phyloP scores from a whole-genome alignment of 2,888 invertebrate species.

The Anaspis maculata region DNA sequence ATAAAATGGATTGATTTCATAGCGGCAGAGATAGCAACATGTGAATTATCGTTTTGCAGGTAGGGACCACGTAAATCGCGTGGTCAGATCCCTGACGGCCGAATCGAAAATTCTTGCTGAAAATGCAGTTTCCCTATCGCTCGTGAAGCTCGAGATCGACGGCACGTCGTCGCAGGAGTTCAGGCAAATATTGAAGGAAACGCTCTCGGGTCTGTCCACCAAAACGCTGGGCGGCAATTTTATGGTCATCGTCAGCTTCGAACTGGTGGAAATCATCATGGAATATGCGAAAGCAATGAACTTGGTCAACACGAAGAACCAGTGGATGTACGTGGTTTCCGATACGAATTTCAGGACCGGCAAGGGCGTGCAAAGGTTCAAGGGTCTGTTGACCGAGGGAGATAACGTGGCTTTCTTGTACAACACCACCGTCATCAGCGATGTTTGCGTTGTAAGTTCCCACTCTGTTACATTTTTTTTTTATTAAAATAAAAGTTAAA shows the following conservation, averaged over 20 bases:
- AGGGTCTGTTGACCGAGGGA: conserved; percentile 60
- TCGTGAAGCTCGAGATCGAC: conserved; percentile 28
- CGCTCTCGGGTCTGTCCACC: conserved; percentile 32
- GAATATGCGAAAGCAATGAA: conserved; percentile 57
- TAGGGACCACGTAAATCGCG: conserved; percentile 57
- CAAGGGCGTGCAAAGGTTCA: conserved; percentile 48
- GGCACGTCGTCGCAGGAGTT: conserved; percentile 23
- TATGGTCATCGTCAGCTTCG: conserved; percentile 54
- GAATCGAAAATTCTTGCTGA: conserved; percentile 20
- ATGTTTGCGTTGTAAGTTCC: conserved; percentile 48
- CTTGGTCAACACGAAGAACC: conserved; percentile 63
- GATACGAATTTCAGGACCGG: conserved; percentile 46
- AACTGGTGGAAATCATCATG: conserved; percentile 56
- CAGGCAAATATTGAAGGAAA: conserved; percentile 27
- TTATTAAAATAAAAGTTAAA: too few relatives aligned
- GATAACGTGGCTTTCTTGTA: conserved; percentile 73
- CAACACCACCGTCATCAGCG: conserved; percentile 51
- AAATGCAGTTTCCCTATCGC: conserved; percentile 30
- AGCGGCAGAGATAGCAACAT: too few relatives aligned
- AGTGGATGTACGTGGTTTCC: conserved; percentile 74
- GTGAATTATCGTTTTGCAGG: too few relatives aligned
- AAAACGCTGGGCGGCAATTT: conserved; percentile 42
- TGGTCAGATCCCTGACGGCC: conserved; percentile 51
- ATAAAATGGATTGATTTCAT: conserved; percentile 13
- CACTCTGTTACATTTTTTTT: too few relatives aligned